These are phyloP conservation scores for Chascanopsetta lugubris DNA, from an alignment of 2,113 vertebrate genomes.

Conservation along the genomic window DNA sequence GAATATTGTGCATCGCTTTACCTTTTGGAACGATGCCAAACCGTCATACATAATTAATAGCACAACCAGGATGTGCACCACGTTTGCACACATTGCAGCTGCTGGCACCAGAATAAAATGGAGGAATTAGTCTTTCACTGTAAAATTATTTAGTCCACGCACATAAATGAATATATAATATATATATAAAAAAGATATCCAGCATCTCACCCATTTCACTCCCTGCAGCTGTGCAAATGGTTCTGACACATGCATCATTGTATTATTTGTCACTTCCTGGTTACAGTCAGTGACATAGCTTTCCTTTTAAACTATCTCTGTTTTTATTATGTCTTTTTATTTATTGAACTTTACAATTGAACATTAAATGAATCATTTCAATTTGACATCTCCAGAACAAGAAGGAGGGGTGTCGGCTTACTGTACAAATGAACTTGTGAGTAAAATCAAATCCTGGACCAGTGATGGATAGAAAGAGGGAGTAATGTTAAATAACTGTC, in stretches of 20 bases:
- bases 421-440: too few species aligned
- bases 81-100: conserved; percentile 5
- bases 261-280: background rate
- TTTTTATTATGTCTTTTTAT: background rate
- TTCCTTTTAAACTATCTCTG: too few species aligned
- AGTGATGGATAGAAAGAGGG: too few species aligned
- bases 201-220: conserved; percentile 9
- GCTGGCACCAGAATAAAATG: conserved; percentile 16
- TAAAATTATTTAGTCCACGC: conserved; percentile 10
- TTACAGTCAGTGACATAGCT: background rate
- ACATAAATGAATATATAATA: conserved; percentile 1
- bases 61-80: background rate
- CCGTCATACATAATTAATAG: conserved; percentile 10
- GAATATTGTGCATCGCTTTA: conserved; percentile 2
- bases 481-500: too few species aligned
- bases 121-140: conserved; percentile 10
- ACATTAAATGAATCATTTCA: too few species aligned
- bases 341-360: background rate
- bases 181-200: background rate
- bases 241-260: background rate
- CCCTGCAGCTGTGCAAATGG: background rate
- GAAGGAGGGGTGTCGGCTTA: too few species aligned
- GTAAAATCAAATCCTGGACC: too few species aligned
- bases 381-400: too few species aligned
- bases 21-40: conserved; percentile 4